Conservation (phyloP, 2,888 invertebrate species). For the Spicauda simplicius region DNA sequence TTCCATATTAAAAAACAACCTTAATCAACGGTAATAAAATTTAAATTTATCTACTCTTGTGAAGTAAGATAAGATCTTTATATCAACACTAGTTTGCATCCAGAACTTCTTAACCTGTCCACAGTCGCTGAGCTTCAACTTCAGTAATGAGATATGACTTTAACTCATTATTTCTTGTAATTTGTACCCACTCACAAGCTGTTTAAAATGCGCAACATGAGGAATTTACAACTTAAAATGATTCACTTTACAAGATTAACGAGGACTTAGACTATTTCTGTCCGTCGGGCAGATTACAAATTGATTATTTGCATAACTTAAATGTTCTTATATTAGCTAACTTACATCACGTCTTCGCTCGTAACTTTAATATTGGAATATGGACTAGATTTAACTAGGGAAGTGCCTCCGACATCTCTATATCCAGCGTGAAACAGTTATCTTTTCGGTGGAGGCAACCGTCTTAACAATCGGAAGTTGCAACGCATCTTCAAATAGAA, state of each 20-base stretch:
- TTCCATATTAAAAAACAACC: slow-evolving; percentile 41
- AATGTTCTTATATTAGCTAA: neutral
- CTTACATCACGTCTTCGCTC: neutral
- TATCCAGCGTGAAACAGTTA: too few relatives aligned
- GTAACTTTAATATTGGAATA: neutral
- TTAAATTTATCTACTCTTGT: slow-evolving; percentile 33
- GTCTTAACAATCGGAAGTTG: too few relatives aligned
- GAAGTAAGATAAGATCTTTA: slow-evolving; percentile 50
- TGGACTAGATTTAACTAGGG: too few relatives aligned
- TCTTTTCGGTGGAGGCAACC: too few relatives aligned
- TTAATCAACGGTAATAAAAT: slow-evolving; percentile 43
- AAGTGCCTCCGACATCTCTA: too few relatives aligned
- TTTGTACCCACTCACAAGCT: slow-evolving; percentile 52
- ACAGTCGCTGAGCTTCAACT: slow-evolving; percentile 71
- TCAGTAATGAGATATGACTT: slow-evolving; percentile 81
- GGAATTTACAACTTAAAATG: slow-evolving; percentile 65
- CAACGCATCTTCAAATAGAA: too few relatives aligned
- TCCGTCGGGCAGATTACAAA: slow-evolving; percentile 6
- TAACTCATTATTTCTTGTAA: slow-evolving; percentile 69
- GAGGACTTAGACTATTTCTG: slow-evolving; percentile 20
- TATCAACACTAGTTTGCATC: slow-evolving; percentile 55
- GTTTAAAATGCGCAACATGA: slow-evolving; percentile 60
- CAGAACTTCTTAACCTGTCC: slow-evolving; percentile 69
- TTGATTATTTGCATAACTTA: slow-evolving; percentile 19
- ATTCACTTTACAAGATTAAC: slow-evolving; percentile 56